Evolutionary conservation across 2,888 invertebrate species (phyloP), one percentile per base, ranked within the genome.

Genomic region (Acanthacorydalis orientalis): DNA sequence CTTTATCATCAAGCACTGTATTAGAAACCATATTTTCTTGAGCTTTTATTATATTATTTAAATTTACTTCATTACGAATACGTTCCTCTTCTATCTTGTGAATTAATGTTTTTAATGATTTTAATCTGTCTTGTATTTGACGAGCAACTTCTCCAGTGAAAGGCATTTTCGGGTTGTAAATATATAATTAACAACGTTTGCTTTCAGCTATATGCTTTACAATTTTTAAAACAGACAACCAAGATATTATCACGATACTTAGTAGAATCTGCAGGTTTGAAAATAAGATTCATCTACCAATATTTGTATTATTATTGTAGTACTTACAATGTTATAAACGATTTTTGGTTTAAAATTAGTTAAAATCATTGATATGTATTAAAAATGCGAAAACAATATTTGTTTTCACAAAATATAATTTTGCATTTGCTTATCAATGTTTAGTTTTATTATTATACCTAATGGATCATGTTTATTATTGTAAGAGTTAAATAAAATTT

Each of bases 41-140:
- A 2, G 83, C 80, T 59, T 85, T 80, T 8, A 81, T 69, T 51
- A 93, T 80, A 49, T 80, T 78, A 46, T 79, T 79, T 48, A 92
- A 73, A 48, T 86, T 88, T 48, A 80, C 78, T 59, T 91, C 90
- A 57, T 84, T 83, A 42, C 80, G 74, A n/a, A 73, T 70, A 46
- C 90, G 73, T 59, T 87, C 88, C 44, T 77, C 76, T 62, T 90
- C 88, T 54, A 91, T 81, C 47, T 88, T 84, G 61, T 83, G 82
- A 35, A 90, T 76, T 9, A 87, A 64, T 41, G 77, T 72, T 56
- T 85, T 83, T 11, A 92, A 68, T 6, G 80, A 76, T 59, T 85
- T 80, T 15, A 92, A 65, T 14, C 88, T 75, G 55, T 92, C 91
- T 78, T 89, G 67, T 11, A 74, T 64, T 56, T 63, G 57, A 55